phyloP scores from a whole-genome alignment of 2,888 invertebrate genomes.

The Molanna angustata region DNA sequence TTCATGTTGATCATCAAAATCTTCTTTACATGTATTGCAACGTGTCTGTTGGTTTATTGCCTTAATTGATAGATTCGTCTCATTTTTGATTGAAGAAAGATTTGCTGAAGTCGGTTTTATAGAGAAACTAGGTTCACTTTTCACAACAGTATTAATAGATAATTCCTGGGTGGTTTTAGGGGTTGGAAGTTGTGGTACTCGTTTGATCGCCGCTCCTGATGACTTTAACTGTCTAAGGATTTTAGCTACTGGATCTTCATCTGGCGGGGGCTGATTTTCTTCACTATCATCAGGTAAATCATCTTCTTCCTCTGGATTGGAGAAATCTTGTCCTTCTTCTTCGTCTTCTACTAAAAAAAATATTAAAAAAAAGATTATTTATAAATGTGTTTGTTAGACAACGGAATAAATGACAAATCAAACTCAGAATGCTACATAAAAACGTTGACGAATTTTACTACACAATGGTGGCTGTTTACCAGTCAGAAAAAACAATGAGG shows the following conservation, averaged over 20 bases:
- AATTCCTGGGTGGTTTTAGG: too few species aligned
- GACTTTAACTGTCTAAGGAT: conserved; percentile 46
- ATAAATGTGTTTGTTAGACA: too few species aligned
- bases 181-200: conserved; percentile 3
- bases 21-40: conserved; percentile 54
- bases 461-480: too few species aligned
- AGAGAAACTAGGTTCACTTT: neutral
- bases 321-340: conserved; percentile 12
- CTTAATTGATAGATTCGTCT: neutral
- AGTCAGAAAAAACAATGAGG: too few species aligned
- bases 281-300: conserved; percentile 14
- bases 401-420: too few species aligned
- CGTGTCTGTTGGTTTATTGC: neutral
- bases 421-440: too few species aligned
- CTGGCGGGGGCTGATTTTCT: neutral
- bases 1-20: conserved; percentile 48
- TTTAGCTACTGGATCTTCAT: conserved; percentile 37
- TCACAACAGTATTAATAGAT: neutral
- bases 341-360: conserved; percentile 16
- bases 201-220: conserved; percentile 40
- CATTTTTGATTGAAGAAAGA: neutral
- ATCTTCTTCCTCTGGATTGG: conserved; percentile 18
- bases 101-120: neutral
- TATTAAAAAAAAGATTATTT: too few species aligned
- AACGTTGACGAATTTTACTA: too few species aligned